Evolutionary conservation across 2,113 vertebrate species (phyloP), one percentile per base, ranked within the genome.

Genomic region (Turnix velox): DNA sequence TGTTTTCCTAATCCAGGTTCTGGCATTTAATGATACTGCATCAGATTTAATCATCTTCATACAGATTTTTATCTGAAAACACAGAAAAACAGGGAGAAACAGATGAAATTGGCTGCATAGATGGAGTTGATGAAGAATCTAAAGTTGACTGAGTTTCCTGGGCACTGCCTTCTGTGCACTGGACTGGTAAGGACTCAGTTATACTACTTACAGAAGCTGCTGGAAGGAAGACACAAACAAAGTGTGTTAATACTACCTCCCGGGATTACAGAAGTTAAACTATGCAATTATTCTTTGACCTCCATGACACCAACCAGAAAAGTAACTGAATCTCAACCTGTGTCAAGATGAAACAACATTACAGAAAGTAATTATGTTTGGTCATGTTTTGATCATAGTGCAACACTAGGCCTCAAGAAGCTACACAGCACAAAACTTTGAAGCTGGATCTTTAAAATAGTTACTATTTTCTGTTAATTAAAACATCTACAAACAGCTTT

Each of bases 141-240:
- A 97, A 81, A 27, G 96, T 57, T 81, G 97, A 97, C 76, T 96
- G 95, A 42, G 95, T 80, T 76, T 97, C 97, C 42, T 97, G 95
- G 91, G 88, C 16, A 1, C 91, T 96, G 91, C 96, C 96, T 43
- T 98, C 98, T 92, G 98, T 94, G 96, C 97, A 97, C 72, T 97
- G 98, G 69, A 96, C 93, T 15, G 98, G 97, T 95, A 98, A 92
- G 71, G 98, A 97, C 68, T 98, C 98, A 35, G 97, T 97, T 95
- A 98, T 97, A 91, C 97, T 98, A 97, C 96, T 97, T 89, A 98
- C 97, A 95, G 97, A 97, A 85, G 98, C 66, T 87, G 95, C 98
- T 97, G 95, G 30, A 97, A 98, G 49, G 92, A 84, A 97, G 55
- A 75, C 49, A 92, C 5, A 33, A 68, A 22, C 46, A 77, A 95